These are phyloP conservation scores for Drosophila prosaltans DNA, from an alignment of 1,140 invertebrate genomes.

Conservation along the genomic window DNA sequence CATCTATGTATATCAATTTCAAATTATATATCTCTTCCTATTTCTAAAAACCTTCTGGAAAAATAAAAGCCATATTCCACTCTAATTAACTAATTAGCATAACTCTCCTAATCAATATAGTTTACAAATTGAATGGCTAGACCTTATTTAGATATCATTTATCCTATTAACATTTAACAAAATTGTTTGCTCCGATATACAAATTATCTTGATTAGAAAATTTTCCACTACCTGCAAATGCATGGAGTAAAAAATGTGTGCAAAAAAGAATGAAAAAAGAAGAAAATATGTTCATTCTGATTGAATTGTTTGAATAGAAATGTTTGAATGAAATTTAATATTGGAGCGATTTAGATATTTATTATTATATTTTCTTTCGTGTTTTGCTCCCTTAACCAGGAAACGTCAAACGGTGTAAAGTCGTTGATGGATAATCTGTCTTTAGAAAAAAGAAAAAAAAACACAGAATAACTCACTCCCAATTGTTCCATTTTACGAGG, in stretches of 20 bases:
- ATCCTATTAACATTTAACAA: neutral
- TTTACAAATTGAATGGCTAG: neutral
- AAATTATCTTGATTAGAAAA: neutral
- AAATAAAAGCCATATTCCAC: neutral
- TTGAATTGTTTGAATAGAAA: neutral
- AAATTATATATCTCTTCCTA: too few relatives aligned
- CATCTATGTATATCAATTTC: too few relatives aligned
- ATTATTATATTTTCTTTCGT: neutral
- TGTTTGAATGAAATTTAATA: slow-evolving; percentile 11
- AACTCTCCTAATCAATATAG: neutral
- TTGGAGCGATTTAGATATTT: slow-evolving; percentile 5
- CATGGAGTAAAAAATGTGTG: too few relatives aligned
- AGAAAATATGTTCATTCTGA: too few relatives aligned
- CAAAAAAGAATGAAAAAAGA: too few relatives aligned
- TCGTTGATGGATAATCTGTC: slow-evolving; percentile 52
- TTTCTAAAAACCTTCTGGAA: too few relatives aligned
- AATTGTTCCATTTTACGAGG: slow-evolving; percentile 17
- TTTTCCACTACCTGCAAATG: too few relatives aligned
- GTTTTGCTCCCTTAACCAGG: slow-evolving; percentile 27
- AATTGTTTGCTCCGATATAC: neutral
- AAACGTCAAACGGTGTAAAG: slow-evolving; percentile 53
- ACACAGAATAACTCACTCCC: slow-evolving; percentile 43
- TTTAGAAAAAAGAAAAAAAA: slow-evolving; percentile 29
- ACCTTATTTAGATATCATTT: neutral
- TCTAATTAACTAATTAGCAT: slow-evolving; percentile 2